Conservation (phyloP, 2,797 vertebrate species). For the Paramormyrops hopkinsi region DNA sequence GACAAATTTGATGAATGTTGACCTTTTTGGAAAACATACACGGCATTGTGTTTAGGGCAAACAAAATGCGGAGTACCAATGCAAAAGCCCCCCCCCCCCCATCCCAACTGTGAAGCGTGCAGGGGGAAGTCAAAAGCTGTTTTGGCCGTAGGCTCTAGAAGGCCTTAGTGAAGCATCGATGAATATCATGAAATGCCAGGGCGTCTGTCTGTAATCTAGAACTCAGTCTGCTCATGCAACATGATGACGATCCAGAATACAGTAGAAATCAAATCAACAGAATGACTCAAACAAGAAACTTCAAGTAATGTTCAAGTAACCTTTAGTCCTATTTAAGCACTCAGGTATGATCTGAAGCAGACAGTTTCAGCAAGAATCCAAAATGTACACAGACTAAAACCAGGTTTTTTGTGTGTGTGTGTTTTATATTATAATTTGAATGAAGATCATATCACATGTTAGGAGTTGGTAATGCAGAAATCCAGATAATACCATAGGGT, state of each 20-base stretch:
- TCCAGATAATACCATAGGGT: neutral
- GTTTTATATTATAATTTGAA: neutral
- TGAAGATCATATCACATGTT: neutral
- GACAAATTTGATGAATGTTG: neutral
- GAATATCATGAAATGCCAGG: neutral
- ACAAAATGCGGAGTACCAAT: neutral
- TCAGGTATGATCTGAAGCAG: neutral
- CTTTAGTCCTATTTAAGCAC: neutral
- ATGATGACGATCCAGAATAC: neutral
- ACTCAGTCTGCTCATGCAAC: neutral
- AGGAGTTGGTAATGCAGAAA: neutral
- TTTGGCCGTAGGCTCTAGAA: neutral
- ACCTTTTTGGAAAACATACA: neutral
- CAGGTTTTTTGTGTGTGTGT: neutral
- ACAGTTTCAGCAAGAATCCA: neutral
- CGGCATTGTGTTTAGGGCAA: neutral
- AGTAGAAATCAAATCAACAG: neutral
- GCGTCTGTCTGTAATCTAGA: neutral
- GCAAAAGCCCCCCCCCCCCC: neutral
- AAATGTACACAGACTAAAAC: neutral
- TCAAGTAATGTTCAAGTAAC: neutral
- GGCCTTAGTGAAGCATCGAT: neutral
- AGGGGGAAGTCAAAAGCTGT: neutral
- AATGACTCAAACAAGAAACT: neutral
- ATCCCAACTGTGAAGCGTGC: neutral